Percentiles rank a stretch among this genome's conserved stretches.
These are phyloP conservation scores for Odiellus spinosus DNA, from an alignment of 2,888 invertebrate genomes.

Conservation along the genomic window DNA sequence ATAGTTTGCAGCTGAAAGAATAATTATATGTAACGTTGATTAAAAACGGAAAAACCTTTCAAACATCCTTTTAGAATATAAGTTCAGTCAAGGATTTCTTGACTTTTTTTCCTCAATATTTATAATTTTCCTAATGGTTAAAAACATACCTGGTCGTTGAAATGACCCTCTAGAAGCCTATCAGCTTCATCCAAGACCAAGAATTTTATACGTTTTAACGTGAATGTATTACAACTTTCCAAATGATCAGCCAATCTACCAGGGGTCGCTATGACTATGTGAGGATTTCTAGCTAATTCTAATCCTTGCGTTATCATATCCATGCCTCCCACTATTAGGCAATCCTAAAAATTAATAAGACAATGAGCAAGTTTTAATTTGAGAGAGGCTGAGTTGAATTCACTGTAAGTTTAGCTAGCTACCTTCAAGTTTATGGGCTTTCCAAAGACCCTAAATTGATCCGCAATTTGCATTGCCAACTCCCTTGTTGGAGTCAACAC, in stretches of 20 bases:
- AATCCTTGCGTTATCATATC: slow-evolving; percentile 77
- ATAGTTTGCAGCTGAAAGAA: slow-evolving; percentile 48
- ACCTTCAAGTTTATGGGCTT: slow-evolving; percentile 68
- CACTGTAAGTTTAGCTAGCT: too few species aligned
- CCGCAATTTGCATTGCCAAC: slow-evolving; percentile 66
- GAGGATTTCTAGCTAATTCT: slow-evolving; percentile 66
- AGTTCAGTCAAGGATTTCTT: not conserved
- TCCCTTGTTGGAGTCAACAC: slow-evolving; percentile 89
- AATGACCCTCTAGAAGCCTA: slow-evolving; percentile 55
- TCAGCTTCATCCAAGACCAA: slow-evolving; percentile 96
- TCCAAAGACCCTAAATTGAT: slow-evolving; percentile 84
- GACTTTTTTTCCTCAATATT: not conserved
- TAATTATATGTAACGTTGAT: not conserved
- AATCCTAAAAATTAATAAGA: slow-evolving; percentile 11
- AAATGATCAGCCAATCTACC: slow-evolving; percentile 86
- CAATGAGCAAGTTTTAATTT: too few species aligned
- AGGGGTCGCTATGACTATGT: slow-evolving; percentile 91
- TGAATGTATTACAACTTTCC: slow-evolving; percentile 48
- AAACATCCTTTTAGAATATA: too few species aligned
- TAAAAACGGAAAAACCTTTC: not conserved
- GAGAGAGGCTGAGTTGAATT: too few species aligned
- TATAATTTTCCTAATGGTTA: not conserved
- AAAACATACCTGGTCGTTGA: slow-evolving; percentile 47
- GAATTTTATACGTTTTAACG: slow-evolving; percentile 59
- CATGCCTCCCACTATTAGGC: slow-evolving; percentile 86